Evolutionary conservation across 2,888 invertebrate genomes (phyloP).

Genomic region (Morpho deidamia): DNA sequence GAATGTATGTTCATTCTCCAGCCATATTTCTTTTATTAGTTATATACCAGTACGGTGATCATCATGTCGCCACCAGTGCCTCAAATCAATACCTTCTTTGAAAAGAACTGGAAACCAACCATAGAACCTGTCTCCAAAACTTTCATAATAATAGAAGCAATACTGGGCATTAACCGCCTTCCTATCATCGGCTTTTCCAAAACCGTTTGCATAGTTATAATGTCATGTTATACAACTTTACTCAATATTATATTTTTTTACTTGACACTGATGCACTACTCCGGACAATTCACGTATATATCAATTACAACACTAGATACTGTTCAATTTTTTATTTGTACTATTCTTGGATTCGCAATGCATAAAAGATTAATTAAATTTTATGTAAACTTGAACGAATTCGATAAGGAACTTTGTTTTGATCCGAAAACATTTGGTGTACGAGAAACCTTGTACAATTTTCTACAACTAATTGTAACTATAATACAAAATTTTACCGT

Average conservation of each 20-base stretch:
- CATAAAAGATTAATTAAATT: conserved; percentile 17
- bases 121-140: conserved; percentile 21
- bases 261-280: background rate
- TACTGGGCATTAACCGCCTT: conserved; percentile 14
- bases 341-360: conserved; percentile 12
- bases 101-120: conserved; percentile 7
- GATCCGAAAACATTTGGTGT: background rate
- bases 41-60: background rate
- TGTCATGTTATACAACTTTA: conserved; percentile 1
- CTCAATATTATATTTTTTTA: conserved; percentile 4
- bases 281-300: background rate
- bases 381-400: conserved; percentile 23
- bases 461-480: conserved; percentile 26
- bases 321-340: conserved; percentile 16
- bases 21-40: background rate
- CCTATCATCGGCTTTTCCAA: conserved; percentile 17
- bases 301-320: background rate
- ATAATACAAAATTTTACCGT: background rate
- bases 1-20: background rate
- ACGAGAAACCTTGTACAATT: background rate
- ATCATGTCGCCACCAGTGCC: conserved; percentile 17
- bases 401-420: conserved; percentile 23
- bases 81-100: conserved; percentile 17
- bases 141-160: background rate
- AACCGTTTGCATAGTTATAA: conserved; percentile 3